These are phyloP conservation scores for Drosophila lini DNA, from an alignment of 1,140 invertebrate genomes.

Conservation along the genomic window DNA sequence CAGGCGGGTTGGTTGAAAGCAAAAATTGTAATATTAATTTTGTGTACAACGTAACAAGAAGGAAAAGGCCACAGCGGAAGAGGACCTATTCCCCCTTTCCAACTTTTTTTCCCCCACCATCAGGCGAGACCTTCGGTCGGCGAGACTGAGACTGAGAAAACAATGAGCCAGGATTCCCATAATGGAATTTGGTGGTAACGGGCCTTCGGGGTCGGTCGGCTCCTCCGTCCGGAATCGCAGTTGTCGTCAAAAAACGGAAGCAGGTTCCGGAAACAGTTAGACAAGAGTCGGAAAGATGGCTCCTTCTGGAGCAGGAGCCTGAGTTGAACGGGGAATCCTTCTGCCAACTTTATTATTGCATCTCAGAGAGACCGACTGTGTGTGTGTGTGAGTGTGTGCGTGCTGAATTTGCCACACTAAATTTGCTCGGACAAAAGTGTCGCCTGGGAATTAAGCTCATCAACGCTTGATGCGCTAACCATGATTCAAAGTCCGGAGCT, in stretches of 20 bases:
- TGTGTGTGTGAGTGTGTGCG: slow-evolving; percentile 13
- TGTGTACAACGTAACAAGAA: slow-evolving; percentile 51
- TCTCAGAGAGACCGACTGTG: slow-evolving; percentile 15
- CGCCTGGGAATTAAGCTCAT: slow-evolving; percentile 77
- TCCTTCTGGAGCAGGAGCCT: slow-evolving; percentile 12
- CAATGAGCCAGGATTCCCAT: slow-evolving; percentile 78
- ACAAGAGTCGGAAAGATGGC: slow-evolving; percentile 45
- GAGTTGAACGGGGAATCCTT: slow-evolving; percentile 18
- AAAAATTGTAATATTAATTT: slow-evolving; percentile 83
- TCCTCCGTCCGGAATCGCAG: slow-evolving; percentile 29
- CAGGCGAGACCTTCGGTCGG: slow-evolving; percentile 9
- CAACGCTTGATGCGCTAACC: slow-evolving; percentile 69
- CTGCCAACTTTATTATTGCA: slow-evolving; percentile 73
- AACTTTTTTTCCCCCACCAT: neutral
- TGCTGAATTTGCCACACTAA: slow-evolving; percentile 67
- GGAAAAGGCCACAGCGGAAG: slow-evolving; percentile 37
- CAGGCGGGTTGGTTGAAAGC: slow-evolving; percentile 63
- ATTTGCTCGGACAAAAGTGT: slow-evolving; percentile 80
- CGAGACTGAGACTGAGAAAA: slow-evolving; percentile 52
- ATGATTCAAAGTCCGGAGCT: slow-evolving; percentile 75
- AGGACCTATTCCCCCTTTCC: slow-evolving; percentile 22
- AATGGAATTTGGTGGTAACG: slow-evolving; percentile 78
- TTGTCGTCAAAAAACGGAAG: slow-evolving; percentile 66
- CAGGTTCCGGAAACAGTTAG: slow-evolving; percentile 45
- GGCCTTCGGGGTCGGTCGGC: slow-evolving; percentile 40